Conservation (phyloP, 2,113 vertebrate species). For the Lontra canadensis region DNA sequence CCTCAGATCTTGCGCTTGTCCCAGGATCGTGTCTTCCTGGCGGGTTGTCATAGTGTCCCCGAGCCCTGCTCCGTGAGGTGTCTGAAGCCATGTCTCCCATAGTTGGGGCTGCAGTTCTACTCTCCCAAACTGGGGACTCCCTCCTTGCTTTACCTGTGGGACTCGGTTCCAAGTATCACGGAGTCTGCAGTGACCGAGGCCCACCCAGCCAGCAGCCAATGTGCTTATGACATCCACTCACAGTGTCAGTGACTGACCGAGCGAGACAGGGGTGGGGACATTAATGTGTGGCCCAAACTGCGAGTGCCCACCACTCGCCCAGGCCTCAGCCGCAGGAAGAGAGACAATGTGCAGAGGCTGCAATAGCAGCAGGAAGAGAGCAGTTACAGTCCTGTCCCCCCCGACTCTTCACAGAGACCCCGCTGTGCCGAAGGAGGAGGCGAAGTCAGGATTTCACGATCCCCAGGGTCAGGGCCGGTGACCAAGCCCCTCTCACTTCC, state of each 20-base stretch:
- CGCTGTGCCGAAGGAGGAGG: not conserved
- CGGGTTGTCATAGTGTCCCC: not conserved
- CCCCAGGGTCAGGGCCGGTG: not conserved
- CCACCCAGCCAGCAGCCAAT: not conserved
- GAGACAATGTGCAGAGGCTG: not conserved
- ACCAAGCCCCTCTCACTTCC: not conserved
- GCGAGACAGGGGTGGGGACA: not conserved
- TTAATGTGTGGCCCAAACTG: not conserved
- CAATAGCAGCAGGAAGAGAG: not conserved
- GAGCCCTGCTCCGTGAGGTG: not conserved
- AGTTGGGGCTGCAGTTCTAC: not conserved
- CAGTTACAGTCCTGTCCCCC: not conserved
- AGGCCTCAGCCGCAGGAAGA: not conserved
- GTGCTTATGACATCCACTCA: accelerated
- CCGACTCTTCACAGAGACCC: not conserved
- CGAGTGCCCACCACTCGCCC: not conserved
- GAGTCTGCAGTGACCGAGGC: not conserved
- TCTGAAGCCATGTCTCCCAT: not conserved
- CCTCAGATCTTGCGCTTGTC: not conserved
- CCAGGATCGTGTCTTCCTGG: not conserved
- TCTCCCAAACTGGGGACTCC: not conserved
- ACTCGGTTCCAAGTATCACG: not conserved
- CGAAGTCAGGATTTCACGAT: not conserved
- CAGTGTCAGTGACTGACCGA: not conserved
- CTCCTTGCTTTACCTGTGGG: not conserved